Conservation (phyloP, 2,888 invertebrate genomes). For the Parasteatoda lunata region DNA sequence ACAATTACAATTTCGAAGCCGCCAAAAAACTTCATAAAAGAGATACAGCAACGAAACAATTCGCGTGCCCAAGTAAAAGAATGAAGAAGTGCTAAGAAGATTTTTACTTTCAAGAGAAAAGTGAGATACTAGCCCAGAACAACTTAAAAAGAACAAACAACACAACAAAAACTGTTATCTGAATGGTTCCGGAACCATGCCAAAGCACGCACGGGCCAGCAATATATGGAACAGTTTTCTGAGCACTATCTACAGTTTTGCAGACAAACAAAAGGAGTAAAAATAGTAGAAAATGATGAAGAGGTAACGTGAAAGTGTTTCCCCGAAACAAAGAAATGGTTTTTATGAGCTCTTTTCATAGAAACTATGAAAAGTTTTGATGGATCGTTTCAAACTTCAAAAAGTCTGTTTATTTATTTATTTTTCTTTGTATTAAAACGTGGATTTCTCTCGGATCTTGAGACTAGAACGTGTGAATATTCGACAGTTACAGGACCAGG, state of each 20-base stretch:
- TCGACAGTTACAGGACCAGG: too few species aligned
- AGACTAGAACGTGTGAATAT: too few species aligned
- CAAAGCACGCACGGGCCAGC: not conserved
- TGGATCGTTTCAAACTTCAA: not conserved
- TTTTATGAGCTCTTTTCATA: not conserved
- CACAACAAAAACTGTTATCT: not conserved
- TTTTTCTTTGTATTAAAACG: too few species aligned
- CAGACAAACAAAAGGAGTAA: not conserved
- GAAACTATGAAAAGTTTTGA: not conserved
- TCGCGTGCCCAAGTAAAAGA: not conserved
- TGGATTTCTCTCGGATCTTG: too few species aligned
- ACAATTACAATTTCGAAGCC: too few species aligned
- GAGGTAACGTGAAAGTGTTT: slow-evolving; percentile 19
- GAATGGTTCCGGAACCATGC: not conserved
- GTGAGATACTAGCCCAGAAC: not conserved
- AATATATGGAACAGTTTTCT: not conserved
- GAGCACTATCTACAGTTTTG: not conserved
- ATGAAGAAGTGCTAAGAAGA: slow-evolving; percentile 3
- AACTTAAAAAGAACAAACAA: not conserved
- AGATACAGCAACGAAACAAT: not conserved
- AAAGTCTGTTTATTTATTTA: too few species aligned
- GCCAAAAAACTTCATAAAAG: too few species aligned
- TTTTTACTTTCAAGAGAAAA: not conserved
- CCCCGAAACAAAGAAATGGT: slow-evolving; percentile 35
- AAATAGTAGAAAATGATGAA: slow-evolving; percentile 13